Base-by-base conservation (phyloP, 2,888 invertebrate species). In the Chrysodeixis includens region DNA sequence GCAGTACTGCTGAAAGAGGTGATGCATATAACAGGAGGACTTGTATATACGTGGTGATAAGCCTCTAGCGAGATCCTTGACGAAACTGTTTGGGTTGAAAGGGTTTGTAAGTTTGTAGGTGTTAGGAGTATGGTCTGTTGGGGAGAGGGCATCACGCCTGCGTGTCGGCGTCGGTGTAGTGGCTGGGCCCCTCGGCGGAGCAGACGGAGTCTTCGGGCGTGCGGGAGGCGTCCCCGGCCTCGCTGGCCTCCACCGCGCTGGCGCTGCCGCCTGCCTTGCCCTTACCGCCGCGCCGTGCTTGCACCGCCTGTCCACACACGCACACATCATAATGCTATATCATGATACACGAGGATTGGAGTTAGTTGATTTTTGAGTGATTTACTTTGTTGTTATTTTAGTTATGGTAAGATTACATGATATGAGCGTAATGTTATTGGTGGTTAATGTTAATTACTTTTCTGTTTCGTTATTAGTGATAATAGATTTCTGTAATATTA, bases 151-250 rank as follows among this genome's bases (percentile, higher is more conserved):
- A 89, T 93, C 91, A 95, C 86, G 94, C 92, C 62, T 92, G 93
- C 69, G 94, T 92, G 81, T 96, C 95, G 66, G 95, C 96, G 78
- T 96, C 96, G 52, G 96, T 96, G 87, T 96, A 95, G 83, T 96
- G 97, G 73, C 97, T 97, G 69, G 97, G 97, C 2, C 98, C 98
- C 92, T 98, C 98, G 78, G 96, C 97, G 83, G 98, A 98, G 92
- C 98, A 98, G 52, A 98, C 98, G 1, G 98, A 98, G 92, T 98
- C 98, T 91, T 98, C 98, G 12, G 98, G 98, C 18, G 98, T 98
- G 76, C 97, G 96, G 22, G 98, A 98, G 59, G 97, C 97, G 92
- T 98, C 98, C 18, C 97, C 93, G 0, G 90, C 97, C 90, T 97
- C 97, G 75, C 97, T 97, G 64, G 96, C 96, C 88, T 97, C 97